phyloP scores from a whole-genome alignment of 1,140 invertebrate species.

The Caenorhabditis latens region DNA sequence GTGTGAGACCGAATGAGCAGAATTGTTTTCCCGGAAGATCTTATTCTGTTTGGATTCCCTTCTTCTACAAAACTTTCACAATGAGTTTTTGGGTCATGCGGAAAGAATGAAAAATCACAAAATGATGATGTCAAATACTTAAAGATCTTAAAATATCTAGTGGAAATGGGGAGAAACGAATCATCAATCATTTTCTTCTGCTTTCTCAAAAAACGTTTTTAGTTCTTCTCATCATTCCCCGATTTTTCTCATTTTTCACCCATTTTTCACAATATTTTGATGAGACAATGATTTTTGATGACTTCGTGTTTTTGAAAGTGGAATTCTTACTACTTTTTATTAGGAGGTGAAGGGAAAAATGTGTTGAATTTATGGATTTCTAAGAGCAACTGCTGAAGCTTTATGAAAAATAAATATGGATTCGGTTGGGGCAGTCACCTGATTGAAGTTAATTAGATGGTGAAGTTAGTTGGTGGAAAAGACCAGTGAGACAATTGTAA shows the following conservation, averaged over 20 bases:
- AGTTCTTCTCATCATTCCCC: slow-evolving; percentile 19
- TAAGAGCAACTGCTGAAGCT: no score
- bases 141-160: background rate
- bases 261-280: slow-evolving; percentile 27
- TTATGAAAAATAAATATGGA: background rate
- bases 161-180: background rate
- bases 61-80: background rate
- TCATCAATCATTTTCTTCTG: slow-evolving; percentile 1
- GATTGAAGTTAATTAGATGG: background rate
- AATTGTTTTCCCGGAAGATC: background rate
- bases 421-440: background rate
- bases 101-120: background rate
- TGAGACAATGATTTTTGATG: slow-evolving; percentile 27
- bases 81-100: background rate
- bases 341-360: no score
- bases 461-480: background rate
- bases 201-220: background rate
- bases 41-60: background rate
- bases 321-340: background rate
- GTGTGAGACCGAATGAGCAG: background rate
- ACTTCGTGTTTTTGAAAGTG: slow-evolving; percentile 9
- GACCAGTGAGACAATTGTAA: background rate
- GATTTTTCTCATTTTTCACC: slow-evolving; percentile 50
- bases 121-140: background rate
- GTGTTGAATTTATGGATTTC: no score